Percentiles rank a stretch among this genome's conserved stretches.
These are phyloP conservation scores for Epizoanthus scotinus DNA, from an alignment of 92 coral and sea anemone species.

Conservation along the genomic window DNA sequence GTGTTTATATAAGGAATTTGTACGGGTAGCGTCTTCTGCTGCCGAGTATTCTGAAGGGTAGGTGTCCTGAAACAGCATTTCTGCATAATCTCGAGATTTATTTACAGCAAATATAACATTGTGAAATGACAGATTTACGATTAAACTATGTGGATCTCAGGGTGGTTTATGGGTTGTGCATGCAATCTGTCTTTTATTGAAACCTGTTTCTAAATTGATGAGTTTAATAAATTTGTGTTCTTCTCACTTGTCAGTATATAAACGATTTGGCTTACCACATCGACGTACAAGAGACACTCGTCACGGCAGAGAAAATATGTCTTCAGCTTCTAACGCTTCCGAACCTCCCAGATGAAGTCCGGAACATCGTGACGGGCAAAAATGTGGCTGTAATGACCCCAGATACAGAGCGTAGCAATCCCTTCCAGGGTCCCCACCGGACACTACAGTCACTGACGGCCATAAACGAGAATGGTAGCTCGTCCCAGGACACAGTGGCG, in stretches of 20 bases:
- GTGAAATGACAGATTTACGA: too few species aligned
- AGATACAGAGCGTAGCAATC: conserved; percentile 72
- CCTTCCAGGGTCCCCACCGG: conserved; percentile 51
- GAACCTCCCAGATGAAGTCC: conserved; percentile 87
- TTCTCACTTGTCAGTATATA: conserved; percentile 69
- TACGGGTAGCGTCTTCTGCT: too few species aligned
- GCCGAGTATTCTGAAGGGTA: too few species aligned
- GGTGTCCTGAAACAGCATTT: too few species aligned
- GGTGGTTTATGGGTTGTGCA: too few species aligned
- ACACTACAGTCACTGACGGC: conserved; percentile 4
- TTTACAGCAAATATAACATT: too few species aligned
- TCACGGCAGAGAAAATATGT: conserved; percentile 85
- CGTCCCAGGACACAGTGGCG: conserved; percentile 4
- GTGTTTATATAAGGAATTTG: too few species aligned
- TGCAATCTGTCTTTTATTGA: too few species aligned
- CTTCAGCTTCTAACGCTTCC: conserved; percentile 78
- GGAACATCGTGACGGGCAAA: conserved; percentile 75
- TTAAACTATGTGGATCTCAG: too few species aligned
- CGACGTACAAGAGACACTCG: conserved; percentile 73
- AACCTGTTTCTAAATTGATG: too few species aligned
- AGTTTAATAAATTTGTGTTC: too few species aligned
- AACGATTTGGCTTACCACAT: conserved; percentile 91
- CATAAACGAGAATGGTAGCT: conserved; percentile 23
- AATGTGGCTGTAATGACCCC: conserved; percentile 91
- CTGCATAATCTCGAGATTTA: too few species aligned